Percentiles rank a stretch among this genome's conserved stretches.
These are phyloP conservation scores for Helicoverpa armigera DNA, from an alignment of 1,140 invertebrate genomes.

Conservation along the genomic window DNA sequence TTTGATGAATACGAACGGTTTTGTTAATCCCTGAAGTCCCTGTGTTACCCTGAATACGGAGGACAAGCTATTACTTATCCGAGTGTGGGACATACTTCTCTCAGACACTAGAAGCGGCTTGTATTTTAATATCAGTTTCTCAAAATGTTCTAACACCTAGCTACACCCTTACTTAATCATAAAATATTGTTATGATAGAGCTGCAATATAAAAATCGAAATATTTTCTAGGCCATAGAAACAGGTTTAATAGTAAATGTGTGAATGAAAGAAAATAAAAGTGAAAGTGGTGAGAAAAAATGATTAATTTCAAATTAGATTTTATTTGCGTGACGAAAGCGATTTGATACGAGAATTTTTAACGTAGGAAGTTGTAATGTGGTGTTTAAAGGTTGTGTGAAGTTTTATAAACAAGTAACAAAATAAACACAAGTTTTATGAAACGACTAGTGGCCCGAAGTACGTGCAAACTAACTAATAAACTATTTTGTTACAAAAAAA, in stretches of 20 bases:
- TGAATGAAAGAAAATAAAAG: constrained; percentile 38
- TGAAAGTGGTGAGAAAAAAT: constrained; percentile 30
- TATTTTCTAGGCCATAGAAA: neutral
- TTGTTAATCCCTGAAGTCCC: no score
- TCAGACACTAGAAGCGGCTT: no score
- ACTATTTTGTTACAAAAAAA: no score
- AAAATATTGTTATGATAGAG: constrained; percentile 18
- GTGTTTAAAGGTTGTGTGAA: neutral
- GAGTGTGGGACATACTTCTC: no score
- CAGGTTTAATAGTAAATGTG: neutral
- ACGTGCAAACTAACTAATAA: no score
- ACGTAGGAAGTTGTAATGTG: constrained; percentile 31
- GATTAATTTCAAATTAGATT: constrained; percentile 19
- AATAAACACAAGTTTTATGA: no score
- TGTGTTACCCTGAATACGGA: no score
- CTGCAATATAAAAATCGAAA: constrained; percentile 10
- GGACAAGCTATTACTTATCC: no score
- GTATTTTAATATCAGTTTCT: no score
- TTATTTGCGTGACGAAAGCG: constrained; percentile 29
- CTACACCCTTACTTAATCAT: neutral
- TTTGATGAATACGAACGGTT: no score
- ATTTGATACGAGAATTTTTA: constrained; percentile 26
- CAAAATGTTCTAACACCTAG: neutral
- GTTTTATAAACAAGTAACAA: no score
- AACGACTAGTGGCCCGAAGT: no score